Percentiles rank a stretch among this genome's conserved stretches.
Conservation (phyloP, 2,888 invertebrate genomes). For the Eilema caniola region DNA sequence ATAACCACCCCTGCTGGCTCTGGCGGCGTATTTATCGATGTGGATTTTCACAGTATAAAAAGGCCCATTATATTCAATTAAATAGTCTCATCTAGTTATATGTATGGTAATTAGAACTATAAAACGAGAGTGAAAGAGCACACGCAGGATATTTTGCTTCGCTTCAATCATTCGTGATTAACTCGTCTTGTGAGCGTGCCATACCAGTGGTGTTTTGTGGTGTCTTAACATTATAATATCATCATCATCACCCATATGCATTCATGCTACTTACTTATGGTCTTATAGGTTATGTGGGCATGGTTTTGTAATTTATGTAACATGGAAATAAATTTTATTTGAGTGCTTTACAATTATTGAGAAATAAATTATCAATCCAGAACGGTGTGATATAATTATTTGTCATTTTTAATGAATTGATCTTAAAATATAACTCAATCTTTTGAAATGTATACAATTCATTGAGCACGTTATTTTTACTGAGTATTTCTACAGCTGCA, state of each 20-base stretch:
- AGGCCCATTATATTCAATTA: neutral
- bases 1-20: too few relatives aligned
- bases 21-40: too few relatives aligned
- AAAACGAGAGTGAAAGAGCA: constrained; percentile 59
- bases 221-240: constrained; percentile 43
- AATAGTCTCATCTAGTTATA: neutral
- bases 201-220: constrained; percentile 63
- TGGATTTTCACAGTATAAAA: too few relatives aligned
- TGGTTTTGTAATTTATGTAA: constrained; percentile 29
- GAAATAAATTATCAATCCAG: neutral
- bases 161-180: constrained; percentile 73
- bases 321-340: neutral
- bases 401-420: neutral
- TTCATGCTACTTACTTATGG: constrained; percentile 30
- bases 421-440: neutral
- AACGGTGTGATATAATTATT: neutral
- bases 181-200: constrained; percentile 78
- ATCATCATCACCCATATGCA: constrained; percentile 51
- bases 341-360: neutral
- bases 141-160: constrained; percentile 62
- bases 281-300: constrained; percentile 33
- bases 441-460: neutral
- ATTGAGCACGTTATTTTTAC: constrained; percentile 5
- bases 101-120: constrained; percentile 21
- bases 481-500: neutral